Base-by-base conservation (phyloP, 2,797 vertebrate species). In the Falco berigora region DNA sequence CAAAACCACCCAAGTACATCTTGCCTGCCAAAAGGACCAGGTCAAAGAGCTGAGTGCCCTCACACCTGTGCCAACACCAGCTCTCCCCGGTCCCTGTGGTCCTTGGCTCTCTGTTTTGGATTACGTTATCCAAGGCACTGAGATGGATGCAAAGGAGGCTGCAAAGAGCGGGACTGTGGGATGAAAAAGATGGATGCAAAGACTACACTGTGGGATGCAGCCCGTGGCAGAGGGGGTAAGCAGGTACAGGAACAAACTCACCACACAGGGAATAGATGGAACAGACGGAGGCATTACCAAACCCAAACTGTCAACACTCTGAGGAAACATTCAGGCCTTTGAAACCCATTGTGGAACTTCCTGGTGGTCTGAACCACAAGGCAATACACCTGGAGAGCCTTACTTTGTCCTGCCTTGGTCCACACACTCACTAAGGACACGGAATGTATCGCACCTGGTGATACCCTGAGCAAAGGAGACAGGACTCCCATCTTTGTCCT, bases 221-320 rank as follows among this genome's bases (percentile, higher is more conserved):
- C 2, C 49, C 56, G 47, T 38, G 49, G 69, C 66, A 95, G 34
- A 34, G 30, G 5, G 11, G 13, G 11, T 32, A 32, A 78, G 28
- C 3, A 21, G 25, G 20, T 40, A n/a, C 30, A 4, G 6, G 58
- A 63, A 69, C 13, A 55, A 76, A 30, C 34, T 66, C 77, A 64
- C 20, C 1, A 2, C 18, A 12, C 2, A 3, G 47, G 52, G 56
- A 88, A 66, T 0, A 58, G 32, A 63, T 0, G 52, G 56, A 88
- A 66, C 0, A 58, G 28, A 63, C 0, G 0, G 38, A 81, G 55
- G 40, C 3, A 2, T 82, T 62, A 53, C 62, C 38, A 34, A 81
- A 90, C 10, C 44, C 73, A 64, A 52, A 22, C 16, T 27, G 55
- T n/a, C 59, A 85, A 32, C 25, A 12, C 10, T 24, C 24, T 52